Evolutionary conservation across 2,888 invertebrate genomes (phyloP).

Genomic region (Stegana nigrithorax): DNA sequence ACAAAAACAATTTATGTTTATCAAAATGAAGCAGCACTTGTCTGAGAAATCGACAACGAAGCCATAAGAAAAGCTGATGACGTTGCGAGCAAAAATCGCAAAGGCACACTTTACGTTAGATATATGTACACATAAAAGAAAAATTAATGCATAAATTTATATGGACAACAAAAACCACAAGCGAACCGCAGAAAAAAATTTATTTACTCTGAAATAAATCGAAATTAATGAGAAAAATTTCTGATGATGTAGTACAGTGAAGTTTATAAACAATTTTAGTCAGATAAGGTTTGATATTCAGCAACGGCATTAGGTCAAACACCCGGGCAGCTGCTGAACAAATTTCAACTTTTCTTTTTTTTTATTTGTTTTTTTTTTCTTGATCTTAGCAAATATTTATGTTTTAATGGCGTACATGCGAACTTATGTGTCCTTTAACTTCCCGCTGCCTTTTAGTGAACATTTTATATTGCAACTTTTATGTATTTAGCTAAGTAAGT

Average conservation of each 20-base stretch:
- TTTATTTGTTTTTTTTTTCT: not conserved
- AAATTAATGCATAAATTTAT: not conserved
- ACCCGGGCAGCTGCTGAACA: not conserved
- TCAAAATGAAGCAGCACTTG: constrained; percentile 11
- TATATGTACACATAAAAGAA: not conserved
- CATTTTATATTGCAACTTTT: too few species aligned
- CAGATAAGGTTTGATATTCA: not conserved
- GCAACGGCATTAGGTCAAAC: not conserved
- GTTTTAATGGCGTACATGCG: not conserved
- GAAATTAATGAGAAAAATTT: not conserved
- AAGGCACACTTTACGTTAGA: not conserved
- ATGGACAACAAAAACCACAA: not conserved
- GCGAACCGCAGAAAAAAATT: not conserved
- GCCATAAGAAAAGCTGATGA: not conserved
- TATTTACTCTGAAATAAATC: not conserved
- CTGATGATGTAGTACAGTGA: constrained; percentile 8
- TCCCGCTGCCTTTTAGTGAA: not conserved
- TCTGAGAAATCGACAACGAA: not conserved
- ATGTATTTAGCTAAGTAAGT: too few species aligned
- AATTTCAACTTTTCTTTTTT: not conserved
- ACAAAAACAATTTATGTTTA: not conserved
- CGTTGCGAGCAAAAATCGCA: not conserved
- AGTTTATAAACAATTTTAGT: not conserved
- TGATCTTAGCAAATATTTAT: too few species aligned
- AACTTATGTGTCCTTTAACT: not conserved